These are phyloP conservation scores for Ooceraea biroi DNA, from an alignment of 1,140 invertebrate species.

Conservation along the genomic window DNA sequence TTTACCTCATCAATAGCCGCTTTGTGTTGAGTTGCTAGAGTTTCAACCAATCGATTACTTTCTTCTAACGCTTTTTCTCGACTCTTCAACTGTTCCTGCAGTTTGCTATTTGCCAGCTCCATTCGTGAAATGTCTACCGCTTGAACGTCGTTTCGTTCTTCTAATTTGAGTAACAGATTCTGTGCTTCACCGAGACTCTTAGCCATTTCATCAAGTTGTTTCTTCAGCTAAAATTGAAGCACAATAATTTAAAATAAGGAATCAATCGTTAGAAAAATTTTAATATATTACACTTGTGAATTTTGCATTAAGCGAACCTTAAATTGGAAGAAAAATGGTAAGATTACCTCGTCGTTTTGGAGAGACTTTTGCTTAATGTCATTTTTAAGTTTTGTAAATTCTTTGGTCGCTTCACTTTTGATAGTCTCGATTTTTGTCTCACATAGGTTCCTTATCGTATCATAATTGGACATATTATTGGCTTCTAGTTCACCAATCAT, in stretches of 20 bases:
- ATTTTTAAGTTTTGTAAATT: conserved; percentile 76
- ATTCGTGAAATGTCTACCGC: conserved; percentile 76
- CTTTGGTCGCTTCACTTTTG: conserved; percentile 71
- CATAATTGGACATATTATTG: conserved; percentile 77
- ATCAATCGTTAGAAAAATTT: conserved; percentile 11
- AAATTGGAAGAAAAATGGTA: neutral
- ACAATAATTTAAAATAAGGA: conserved; percentile 17
- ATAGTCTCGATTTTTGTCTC: conserved; percentile 79
- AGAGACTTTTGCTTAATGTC: conserved; percentile 71
- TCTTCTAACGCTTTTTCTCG: conserved; percentile 64
- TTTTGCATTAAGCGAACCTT: neutral
- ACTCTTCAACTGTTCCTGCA: conserved; percentile 74
- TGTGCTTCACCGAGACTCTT: conserved; percentile 74
- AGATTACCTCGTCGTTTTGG: conserved; percentile 78
- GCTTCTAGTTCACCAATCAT: conserved; percentile 79
- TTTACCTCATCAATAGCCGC: conserved; percentile 65
- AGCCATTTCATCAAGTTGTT: conserved; percentile 79
- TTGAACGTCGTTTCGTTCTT: conserved; percentile 80
- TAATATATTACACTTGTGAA: conserved; percentile 16
- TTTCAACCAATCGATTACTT: conserved; percentile 61
- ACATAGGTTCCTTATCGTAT: conserved; percentile 70
- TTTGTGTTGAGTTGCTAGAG: conserved; percentile 52
- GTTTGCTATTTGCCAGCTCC: conserved; percentile 75
- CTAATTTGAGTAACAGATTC: conserved; percentile 76
- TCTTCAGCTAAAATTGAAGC: conserved; percentile 75